A percentile compares a stretch with the other conserved stretches of the same genome.
Evolutionary conservation across 2,888 invertebrate genomes (phyloP).

Genomic region (Leptogaster cylindrica): DNA sequence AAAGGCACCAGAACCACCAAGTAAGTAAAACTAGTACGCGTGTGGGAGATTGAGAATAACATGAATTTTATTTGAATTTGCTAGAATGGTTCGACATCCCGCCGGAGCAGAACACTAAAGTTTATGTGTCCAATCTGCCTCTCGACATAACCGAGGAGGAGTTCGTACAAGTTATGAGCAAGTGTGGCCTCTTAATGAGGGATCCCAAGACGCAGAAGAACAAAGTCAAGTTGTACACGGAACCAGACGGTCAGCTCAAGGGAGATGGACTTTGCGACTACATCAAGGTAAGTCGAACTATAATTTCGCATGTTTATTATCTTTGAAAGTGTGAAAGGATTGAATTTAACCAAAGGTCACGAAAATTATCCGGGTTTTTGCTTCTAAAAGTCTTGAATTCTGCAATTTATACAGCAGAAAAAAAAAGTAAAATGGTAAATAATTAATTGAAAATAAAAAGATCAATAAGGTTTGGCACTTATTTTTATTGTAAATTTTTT

Average conservation of each 20-base stretch:
- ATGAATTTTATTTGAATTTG: conserved; percentile 43
- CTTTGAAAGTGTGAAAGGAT: no score
- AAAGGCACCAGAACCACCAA: conserved; percentile 53
- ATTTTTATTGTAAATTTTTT: conserved; percentile 34
- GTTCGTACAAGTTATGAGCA: conserved; percentile 91
- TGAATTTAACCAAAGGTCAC: no score
- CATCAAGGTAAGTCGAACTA: conserved; percentile 74
- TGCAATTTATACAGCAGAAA: no score
- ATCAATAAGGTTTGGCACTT: conserved; percentile 10
- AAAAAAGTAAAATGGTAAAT: background rate
- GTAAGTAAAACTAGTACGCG: conserved; percentile 4
- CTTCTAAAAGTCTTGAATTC: no score
- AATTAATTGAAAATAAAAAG: background rate
- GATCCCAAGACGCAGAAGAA: conserved; percentile 80
- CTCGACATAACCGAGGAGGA: conserved; percentile 86
- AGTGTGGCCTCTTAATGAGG: conserved; percentile 93
- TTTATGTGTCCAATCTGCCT: conserved; percentile 94
- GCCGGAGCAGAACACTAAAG: conserved; percentile 88
- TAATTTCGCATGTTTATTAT: no score
- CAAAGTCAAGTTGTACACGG: conserved; percentile 91
- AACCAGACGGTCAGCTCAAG: conserved; percentile 81
- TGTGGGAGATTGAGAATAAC: background rate
- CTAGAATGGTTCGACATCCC: conserved; percentile 92
- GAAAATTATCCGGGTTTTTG: no score
- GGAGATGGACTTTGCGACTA: conserved; percentile 97